Base-by-base conservation (phyloP, 2,797 vertebrate genomes). In the Cygnus olor region DNA sequence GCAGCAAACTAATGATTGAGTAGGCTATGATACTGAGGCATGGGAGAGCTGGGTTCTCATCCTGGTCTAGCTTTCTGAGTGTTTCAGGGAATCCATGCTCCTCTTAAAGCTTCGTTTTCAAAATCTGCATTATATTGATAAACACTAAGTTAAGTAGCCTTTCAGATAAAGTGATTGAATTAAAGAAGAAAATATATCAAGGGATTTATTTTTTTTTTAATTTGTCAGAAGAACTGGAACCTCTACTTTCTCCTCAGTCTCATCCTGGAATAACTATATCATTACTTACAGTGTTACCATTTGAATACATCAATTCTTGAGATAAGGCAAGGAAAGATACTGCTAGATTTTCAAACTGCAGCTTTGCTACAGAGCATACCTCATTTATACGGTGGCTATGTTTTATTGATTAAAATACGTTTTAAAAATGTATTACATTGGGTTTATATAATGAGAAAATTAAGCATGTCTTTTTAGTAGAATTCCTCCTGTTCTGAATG, bases 401-500 rank as follows among this genome's bases (percentile, higher is more conserved):
- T 91, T 93, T 96, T 92, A 96, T 82, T 89, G 38, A 94, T 91
- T 84, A 69, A 94, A 88, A 76, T 53, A 84, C 0, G 0, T 78
- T 78, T 96, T 95, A 30, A 93, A 96, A 92, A 86, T 93, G 8
- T 27, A 84, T 95, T 77, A 57, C 4, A 2, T 71, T 71, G 10
- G 8, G 32, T 93, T 95, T 92, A 73, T 76, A 72, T 45, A 89
- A 83, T 89, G 38, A 58, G 6, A 87, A 95, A 88, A 85, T 65
- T 91, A 90, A 90, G n/a, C 13, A 68, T 24, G 19, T 58, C 6
- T 82, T 80, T 95, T 89, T 82, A 88, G 57, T 30, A 74, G 13
- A 82, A 78, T 82, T 81, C 66, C 34, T 84, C 14, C 16, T 77
- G 14, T 70, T 20, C n/a, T 86, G 40, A 73, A 70, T 51, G 9